phyloP scores from a whole-genome alignment of 2,888 invertebrate genomes.

The Synanthedon andrenaeformis region DNA sequence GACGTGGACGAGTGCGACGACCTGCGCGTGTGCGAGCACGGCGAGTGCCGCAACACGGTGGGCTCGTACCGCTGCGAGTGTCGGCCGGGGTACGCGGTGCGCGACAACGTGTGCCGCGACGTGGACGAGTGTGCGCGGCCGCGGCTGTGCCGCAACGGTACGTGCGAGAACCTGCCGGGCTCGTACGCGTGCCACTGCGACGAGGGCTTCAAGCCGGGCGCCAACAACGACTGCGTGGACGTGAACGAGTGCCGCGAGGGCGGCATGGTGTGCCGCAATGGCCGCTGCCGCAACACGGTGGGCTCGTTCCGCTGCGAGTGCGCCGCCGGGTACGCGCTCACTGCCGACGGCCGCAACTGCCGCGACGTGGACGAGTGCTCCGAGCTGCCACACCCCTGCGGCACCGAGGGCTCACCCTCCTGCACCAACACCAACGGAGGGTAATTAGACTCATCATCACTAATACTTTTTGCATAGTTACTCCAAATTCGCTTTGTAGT shows the following conservation, averaged over 20 bases:
- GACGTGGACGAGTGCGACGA: conserved; percentile 83
- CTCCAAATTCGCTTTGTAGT: too few species aligned
- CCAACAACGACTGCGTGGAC: conserved; percentile 83
- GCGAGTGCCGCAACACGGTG: conserved; percentile 81
- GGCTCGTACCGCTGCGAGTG: conserved; percentile 84
- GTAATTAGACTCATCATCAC: conserved; percentile 16
- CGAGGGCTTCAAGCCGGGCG: conserved; percentile 80
- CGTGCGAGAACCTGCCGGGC: conserved; percentile 78
- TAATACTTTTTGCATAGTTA: neutral
- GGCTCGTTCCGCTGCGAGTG: conserved; percentile 88
- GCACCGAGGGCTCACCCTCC: conserved; percentile 43
- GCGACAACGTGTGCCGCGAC: conserved; percentile 73
- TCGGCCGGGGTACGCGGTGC: conserved; percentile 77
- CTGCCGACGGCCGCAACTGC: conserved; percentile 82
- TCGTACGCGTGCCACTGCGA: conserved; percentile 81
- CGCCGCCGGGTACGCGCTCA: conserved; percentile 80
- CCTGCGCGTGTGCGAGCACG: conserved; percentile 77
- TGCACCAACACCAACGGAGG: conserved; percentile 62
- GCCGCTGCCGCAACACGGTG: conserved; percentile 82
- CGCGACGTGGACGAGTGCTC: conserved; percentile 83
- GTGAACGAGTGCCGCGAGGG: conserved; percentile 87
- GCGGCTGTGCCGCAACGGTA: conserved; percentile 81
- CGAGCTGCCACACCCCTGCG: conserved; percentile 60
- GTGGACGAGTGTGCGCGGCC: conserved; percentile 80
- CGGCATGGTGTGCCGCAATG: conserved; percentile 88